Conservation (phyloP, 2,888 invertebrate genomes). For the Leucophenga montana region DNA sequence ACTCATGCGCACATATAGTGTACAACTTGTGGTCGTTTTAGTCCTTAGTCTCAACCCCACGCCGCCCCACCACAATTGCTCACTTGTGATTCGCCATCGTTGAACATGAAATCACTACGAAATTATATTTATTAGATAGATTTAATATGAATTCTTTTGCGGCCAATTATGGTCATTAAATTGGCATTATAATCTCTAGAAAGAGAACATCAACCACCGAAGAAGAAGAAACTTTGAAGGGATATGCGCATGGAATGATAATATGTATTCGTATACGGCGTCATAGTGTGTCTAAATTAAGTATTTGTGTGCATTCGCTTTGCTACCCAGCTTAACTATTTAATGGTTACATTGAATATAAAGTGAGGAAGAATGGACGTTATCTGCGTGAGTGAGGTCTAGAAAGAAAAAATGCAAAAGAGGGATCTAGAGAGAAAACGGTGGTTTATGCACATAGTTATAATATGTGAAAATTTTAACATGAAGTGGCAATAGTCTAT, state of each 20-base stretch:
- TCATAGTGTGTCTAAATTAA: too few species aligned
- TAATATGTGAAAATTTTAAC: too few species aligned
- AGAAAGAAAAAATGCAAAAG: too few species aligned
- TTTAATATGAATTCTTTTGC: conserved; percentile 2
- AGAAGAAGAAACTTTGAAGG: not conserved
- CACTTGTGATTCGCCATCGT: not conserved
- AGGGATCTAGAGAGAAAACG: too few species aligned
- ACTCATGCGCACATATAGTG: too few species aligned
- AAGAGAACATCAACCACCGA: not conserved
- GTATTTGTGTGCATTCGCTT: not conserved
- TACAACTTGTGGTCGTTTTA: too few species aligned
- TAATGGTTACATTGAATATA: conserved; percentile 55
- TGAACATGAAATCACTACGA: conserved; percentile 12
- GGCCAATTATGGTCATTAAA: conserved; percentile 64
- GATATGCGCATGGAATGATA: too few species aligned
- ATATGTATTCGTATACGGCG: too few species aligned
- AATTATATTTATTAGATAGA: conserved; percentile 14
- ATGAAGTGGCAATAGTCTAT: too few species aligned
- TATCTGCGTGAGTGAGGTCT: too few species aligned
- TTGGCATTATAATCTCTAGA: conserved; percentile 50
- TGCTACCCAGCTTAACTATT: conserved; percentile 49
- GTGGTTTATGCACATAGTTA: too few species aligned
- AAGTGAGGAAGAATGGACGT: not conserved
- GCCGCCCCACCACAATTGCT: conserved; percentile 45
- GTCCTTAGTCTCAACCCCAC: too few species aligned